These are phyloP conservation scores for Eurois occulta DNA, from an alignment of 2,888 invertebrate species.

Conservation along the genomic window DNA sequence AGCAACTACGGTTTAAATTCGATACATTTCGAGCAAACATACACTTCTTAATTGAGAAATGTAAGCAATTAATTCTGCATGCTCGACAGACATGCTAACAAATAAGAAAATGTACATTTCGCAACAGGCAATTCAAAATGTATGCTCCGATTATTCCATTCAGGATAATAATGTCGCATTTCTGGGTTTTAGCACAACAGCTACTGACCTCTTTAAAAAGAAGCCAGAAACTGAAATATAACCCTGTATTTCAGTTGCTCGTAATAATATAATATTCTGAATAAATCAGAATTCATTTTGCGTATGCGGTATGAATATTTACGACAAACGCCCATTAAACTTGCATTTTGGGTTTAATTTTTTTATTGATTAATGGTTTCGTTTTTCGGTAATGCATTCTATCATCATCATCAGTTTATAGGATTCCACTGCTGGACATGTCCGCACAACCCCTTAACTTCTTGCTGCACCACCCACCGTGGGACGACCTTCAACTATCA, in stretches of 20 bases:
- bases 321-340: slow-evolving; percentile 25
- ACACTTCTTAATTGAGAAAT: background rate
- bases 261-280: slow-evolving; percentile 50
- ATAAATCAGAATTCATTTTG: slow-evolving; percentile 58
- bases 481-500: too few species aligned
- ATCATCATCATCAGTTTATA: slow-evolving; percentile 6
- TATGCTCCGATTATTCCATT: slow-evolving; percentile 45
- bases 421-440: background rate
- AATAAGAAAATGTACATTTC: slow-evolving; percentile 32
- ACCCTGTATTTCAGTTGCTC: slow-evolving; percentile 29
- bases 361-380: slow-evolving; percentile 1
- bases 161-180: slow-evolving; percentile 41
- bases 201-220: slow-evolving; percentile 50
- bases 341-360: slow-evolving; percentile 25
- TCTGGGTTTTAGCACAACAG: slow-evolving; percentile 10
- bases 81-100: background rate
- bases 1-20: background rate
- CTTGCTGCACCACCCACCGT: background rate
- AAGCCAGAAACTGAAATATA: slow-evolving; percentile 28
- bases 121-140: slow-evolving; percentile 37
- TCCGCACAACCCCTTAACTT: background rate
- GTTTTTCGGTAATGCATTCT: slow-evolving; percentile 3
- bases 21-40: background rate
- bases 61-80: background rate
- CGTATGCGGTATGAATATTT: slow-evolving; percentile 53